A percentile compares a stretch with the other conserved stretches of the same genome.
phyloP scores from a whole-genome alignment of 2,888 invertebrate species.

The Andrena marginata region DNA sequence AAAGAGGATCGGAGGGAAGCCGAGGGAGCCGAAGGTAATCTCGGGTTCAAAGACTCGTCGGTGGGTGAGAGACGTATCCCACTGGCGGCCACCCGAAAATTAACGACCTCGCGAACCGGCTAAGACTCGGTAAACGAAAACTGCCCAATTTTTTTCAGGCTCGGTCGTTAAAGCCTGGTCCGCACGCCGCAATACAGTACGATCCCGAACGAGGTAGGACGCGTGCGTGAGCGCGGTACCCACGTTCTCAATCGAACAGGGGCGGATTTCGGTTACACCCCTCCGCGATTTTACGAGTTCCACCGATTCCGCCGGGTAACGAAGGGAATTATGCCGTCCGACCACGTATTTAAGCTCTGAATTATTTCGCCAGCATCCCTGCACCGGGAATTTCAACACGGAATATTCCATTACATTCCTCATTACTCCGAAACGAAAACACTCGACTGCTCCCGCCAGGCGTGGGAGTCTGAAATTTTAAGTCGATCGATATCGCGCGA shows the following conservation, averaged over 20 bases:
- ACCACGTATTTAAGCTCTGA: slow-evolving; percentile 16
- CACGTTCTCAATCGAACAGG: slow-evolving; percentile 36
- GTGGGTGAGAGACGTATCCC: slow-evolving; percentile 70
- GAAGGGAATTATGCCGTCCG: slow-evolving; percentile 10
- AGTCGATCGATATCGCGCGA: no score
- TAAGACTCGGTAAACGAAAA: slow-evolving; percentile 77
- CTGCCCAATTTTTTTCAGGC: slow-evolving; percentile 72
- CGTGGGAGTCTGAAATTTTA: no score
- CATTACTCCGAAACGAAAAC: no score
- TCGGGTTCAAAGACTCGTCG: slow-evolving; percentile 67
- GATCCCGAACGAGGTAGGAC: slow-evolving; percentile 14
- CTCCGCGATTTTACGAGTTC: slow-evolving; percentile 30
- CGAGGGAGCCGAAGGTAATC: slow-evolving; percentile 56
- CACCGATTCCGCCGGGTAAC: slow-evolving; percentile 2
- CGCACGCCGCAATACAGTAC: slow-evolving; percentile 44
- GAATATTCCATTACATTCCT: neutral
- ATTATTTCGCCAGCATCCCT: slow-evolving; percentile 10
- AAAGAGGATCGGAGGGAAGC: slow-evolving; percentile 41
- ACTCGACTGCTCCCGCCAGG: no score
- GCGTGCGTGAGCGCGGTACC: slow-evolving; percentile 52
- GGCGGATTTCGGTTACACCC: slow-evolving; percentile 48
- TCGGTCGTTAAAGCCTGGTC: slow-evolving; percentile 65
- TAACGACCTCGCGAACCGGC: slow-evolving; percentile 77
- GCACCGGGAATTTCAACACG: neutral
- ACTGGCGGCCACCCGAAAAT: slow-evolving; percentile 75